A percentile compares a stretch with the other conserved stretches of the same genome.
These are phyloP conservation scores for Zophobas morio DNA, from an alignment of 1,140 invertebrate species.

Conservation along the genomic window DNA sequence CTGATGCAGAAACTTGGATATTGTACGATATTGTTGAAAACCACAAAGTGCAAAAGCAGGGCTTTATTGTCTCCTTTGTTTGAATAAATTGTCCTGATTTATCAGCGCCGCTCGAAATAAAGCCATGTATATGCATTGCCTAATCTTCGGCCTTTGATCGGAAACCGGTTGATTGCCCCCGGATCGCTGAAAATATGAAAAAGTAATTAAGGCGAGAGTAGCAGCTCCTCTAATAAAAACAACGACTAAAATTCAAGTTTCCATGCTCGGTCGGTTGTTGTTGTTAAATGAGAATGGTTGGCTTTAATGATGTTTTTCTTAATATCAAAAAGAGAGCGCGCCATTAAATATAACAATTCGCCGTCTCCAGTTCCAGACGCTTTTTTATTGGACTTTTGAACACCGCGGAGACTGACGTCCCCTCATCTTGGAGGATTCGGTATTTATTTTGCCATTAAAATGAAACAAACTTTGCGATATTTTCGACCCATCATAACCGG, in stretches of 20 bases:
- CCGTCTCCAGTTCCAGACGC: conserved; percentile 36
- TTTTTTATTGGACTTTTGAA: conserved; percentile 25
- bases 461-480: conserved; percentile 25
- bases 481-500: neutral
- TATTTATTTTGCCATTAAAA: conserved; percentile 36
- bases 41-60: too few relatives aligned
- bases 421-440: neutral
- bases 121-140: too few relatives aligned
- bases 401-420: neutral
- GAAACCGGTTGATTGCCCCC: neutral
- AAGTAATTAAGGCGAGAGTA: neutral
- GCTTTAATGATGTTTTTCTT: conserved; percentile 40
- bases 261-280: conserved; percentile 3
- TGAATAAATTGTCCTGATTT: too few relatives aligned
- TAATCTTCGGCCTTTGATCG: too few relatives aligned
- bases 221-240: neutral
- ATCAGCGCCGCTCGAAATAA: too few relatives aligned
- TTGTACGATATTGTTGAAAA: too few relatives aligned
- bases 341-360: conserved; percentile 38
- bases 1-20: too few relatives aligned
- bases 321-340: conserved; percentile 31
- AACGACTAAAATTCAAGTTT: conserved; percentile 11
- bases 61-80: too few relatives aligned
- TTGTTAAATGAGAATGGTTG: conserved; percentile 12
- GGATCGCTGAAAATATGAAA: neutral